phyloP scores from a whole-genome alignment of 2,113 vertebrate species.

The Callorhinus ursinus region DNA sequence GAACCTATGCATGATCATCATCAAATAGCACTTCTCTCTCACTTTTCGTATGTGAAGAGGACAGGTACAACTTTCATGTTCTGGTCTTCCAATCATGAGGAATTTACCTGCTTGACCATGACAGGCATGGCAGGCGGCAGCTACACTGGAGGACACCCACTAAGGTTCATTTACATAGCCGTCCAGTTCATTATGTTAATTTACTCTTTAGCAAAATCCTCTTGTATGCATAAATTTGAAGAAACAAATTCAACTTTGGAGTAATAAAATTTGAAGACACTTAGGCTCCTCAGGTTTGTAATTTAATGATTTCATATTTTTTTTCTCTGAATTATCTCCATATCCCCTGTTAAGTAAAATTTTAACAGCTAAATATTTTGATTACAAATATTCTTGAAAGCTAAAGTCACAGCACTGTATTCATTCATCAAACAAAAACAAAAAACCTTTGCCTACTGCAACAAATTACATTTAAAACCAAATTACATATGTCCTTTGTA shows the following conservation, averaged over 20 bases:
- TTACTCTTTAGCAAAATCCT: conserved; percentile 19
- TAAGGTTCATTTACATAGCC: background rate
- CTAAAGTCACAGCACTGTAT: background rate
- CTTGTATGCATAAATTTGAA: background rate
- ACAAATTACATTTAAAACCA: conserved; percentile 12
- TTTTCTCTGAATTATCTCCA: conserved; percentile 19
- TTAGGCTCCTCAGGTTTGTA: background rate
- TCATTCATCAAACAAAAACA: background rate
- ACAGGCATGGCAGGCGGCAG: background rate
- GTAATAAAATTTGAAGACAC: conserved; percentile 28
- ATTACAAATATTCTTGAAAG: conserved; percentile 30
- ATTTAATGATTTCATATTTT: conserved; percentile 39
- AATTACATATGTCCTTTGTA: background rate
- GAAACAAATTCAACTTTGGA: conserved; percentile 15
- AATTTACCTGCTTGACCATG: background rate
- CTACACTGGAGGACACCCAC: background rate
- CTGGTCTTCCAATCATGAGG: background rate
- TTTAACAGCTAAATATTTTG: conserved; percentile 37
- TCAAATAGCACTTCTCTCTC: background rate
- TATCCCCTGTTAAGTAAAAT: background rate
- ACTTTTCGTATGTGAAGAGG: background rate
- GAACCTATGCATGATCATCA: background rate
- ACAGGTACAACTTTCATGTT: background rate
- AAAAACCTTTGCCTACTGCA: background rate
- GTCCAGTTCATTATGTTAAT: background rate